Percentiles rank a stretch among this genome's conserved stretches.
Evolutionary conservation across 1,140 invertebrate species (phyloP).

Genomic region (Zaprionus inermis): DNA sequence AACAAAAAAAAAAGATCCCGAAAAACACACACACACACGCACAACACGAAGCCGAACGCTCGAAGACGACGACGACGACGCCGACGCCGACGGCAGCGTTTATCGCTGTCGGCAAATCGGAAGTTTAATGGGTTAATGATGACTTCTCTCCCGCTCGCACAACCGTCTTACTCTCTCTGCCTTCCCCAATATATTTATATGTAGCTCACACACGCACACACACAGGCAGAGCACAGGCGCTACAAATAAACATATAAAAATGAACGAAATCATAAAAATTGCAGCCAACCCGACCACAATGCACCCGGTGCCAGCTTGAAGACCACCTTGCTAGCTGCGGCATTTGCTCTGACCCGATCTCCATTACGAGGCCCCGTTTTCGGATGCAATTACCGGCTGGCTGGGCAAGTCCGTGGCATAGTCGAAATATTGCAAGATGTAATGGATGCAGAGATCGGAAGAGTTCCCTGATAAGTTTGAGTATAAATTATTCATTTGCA

Average conservation of each 20-base stretch:
- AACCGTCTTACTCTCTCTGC: conserved; percentile 14
- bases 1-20: conserved; percentile 19
- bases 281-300: conserved; percentile 73
- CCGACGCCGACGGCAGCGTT: conserved; percentile 53
- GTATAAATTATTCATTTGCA: background rate
- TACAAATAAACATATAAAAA: conserved; percentile 83
- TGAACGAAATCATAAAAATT: conserved; percentile 77
- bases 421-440: background rate
- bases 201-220: conserved; percentile 27
- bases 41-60: conserved; percentile 7
- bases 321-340: conserved; percentile 67
- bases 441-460: background rate
- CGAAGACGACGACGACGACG: conserved; percentile 4
- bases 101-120: conserved; percentile 82
- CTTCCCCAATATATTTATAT: conserved; percentile 9
- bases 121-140: conserved; percentile 83
- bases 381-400: conserved; percentile 22
- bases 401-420: background rate
- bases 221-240: conserved; percentile 34
- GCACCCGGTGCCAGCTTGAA: conserved; percentile 66
- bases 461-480: background rate
- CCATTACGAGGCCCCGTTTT: conserved; percentile 34
- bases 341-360: conserved; percentile 30
- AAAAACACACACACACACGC: conserved; percentile 23
- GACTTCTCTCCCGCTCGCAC: conserved; percentile 43